Evolutionary conservation across 2,888 invertebrate genomes (phyloP), one percentile per base, ranked within the genome.

Genomic region (Synergus umbraculus): DNA sequence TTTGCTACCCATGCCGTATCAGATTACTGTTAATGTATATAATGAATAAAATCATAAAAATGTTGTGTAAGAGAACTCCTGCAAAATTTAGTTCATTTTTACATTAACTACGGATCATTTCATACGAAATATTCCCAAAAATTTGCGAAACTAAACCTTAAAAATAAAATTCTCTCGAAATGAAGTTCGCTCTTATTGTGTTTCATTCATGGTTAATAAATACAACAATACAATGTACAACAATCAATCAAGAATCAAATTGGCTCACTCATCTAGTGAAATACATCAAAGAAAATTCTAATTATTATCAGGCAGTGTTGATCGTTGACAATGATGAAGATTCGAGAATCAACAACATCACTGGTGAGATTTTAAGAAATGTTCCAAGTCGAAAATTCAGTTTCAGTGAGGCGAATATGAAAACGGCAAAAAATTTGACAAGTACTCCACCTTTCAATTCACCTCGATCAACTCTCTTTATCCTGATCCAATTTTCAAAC

Each of bases 241-340:
- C 10, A 43, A 8, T 15, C n/a, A 0, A 10, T 1, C n/a, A n/a
- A n/a, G 8, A 43, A n/a, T n/a, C 9, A 7, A n/a, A n/a, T 9
- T 65, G 65, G 65, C 8, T 43, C n/a, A n/a, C 3, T 18, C 8
- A 43, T 15, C 10, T 65, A n/a, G 2, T 9, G 15, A 7, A n/a
- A 43, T 65, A n/a, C 13, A 29, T 65, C 1, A n/a, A 1, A 18
- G 1, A 18, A 66, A 12, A 66, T 41, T 66, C 43, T 4, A 12
- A 29, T 13, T 15, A 4, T n/a, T 65, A 9, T 10, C 43, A 41
- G 29, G 2, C n/a, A 65, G 9, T 65, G n/a, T 43, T 65, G 41
- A 65, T 65, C 41, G 4, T 65, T 15, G 65, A 65, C 12, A 9
- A 43, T 43, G 10, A 65, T 9, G 2, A n/a, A 41, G 9, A 63